Percentiles rank a stretch among this genome's conserved stretches.
Evolutionary conservation across 1,140 invertebrate species (phyloP).

Genomic region (Temnothorax longispinosus): DNA sequence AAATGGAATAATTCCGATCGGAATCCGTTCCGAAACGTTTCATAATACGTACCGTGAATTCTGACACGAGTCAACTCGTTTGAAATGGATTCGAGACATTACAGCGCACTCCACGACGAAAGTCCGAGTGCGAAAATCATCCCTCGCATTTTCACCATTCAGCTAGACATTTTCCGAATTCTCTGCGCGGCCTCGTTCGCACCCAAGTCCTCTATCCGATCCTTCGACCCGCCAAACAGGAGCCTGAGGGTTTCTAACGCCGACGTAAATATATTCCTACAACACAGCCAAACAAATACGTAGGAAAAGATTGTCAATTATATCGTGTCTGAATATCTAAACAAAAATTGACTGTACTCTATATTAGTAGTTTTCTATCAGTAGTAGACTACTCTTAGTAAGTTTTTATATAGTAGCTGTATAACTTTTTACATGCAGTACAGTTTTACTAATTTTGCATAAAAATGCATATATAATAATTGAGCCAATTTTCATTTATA

Average conservation of each 20-base stretch:
- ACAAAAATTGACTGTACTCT: neutral
- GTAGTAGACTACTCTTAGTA: too few species aligned
- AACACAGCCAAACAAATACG: neutral
- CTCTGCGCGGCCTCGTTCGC: neutral
- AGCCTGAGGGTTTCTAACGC: constrained; percentile 23
- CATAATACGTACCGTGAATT: neutral
- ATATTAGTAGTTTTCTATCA: too few species aligned
- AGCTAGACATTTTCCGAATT: constrained; percentile 16
- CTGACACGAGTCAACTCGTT: neutral
- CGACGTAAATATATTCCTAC: constrained; percentile 37
- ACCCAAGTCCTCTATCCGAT: constrained; percentile 7
- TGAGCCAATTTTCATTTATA: too few species aligned
- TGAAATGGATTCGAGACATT: neutral
- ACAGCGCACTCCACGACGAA: neutral
- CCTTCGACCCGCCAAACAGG: constrained; percentile 15
- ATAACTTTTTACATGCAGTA: too few species aligned
- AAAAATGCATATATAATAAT: too few species aligned
- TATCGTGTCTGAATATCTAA: neutral
- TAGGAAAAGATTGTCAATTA: neutral
- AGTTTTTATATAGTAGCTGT: too few species aligned
- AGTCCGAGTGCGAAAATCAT: neutral
- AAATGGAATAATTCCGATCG: too few species aligned
- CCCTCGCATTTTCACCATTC: constrained; percentile 4
- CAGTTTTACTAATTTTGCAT: too few species aligned
- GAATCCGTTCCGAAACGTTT: too few species aligned